Evolutionary conservation across 1,140 invertebrate genomes (phyloP), one percentile per base, ranked within the genome.

Genomic region (Psilanteris sp.): DNA sequence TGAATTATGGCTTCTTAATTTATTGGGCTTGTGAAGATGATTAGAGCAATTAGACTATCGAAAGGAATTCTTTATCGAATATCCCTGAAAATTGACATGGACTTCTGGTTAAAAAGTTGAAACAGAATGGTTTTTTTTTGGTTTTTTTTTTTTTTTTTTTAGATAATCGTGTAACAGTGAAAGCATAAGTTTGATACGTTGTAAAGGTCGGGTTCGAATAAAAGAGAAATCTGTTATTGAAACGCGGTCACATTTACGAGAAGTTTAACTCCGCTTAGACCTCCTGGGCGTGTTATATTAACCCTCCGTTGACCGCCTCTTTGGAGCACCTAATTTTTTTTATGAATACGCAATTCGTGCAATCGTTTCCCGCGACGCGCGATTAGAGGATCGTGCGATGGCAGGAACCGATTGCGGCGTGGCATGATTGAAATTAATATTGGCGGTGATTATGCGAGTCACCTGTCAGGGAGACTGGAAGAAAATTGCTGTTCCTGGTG

Each of bases 391-490:
- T 62, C 54, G 55, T 61, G 44, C 32, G 57, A 64, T 64, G 44
- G 27, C 50, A 64, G 43, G 57, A 39, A 46, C 48, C 31, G 41
- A 41, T 57, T 31, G 55, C 43, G 52, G 29, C 52, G 43, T 43
- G 13, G n/a, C 31, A 32, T 20, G 55, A 54, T 71, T 29, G 46
- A 46, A 57, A 46, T 8, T 32, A 62, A 59, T 48, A 54, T 55
- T 43, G 50, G 39, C 50, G 26, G 22, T 20, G 24, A 57, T 72
- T 61, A 31, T 64, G 68, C 57, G 44, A 55, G 68, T 72, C 68
- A 72, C 68, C 50, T 57, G 57, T 41, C 59, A 15, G 16, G 27
- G 27, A 34, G 2, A 5, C 36, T 46, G 41, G 11, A 34, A 29
- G 44, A 59, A 27, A 57, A 67, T 24, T 39, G 22, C 41, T 34